Percentiles rank a stretch among this genome's conserved stretches.
These are phyloP conservation scores for Drosophila pseudoobscura DNA, from an alignment of 1,140 invertebrate genomes.

Conservation along the genomic window DNA sequence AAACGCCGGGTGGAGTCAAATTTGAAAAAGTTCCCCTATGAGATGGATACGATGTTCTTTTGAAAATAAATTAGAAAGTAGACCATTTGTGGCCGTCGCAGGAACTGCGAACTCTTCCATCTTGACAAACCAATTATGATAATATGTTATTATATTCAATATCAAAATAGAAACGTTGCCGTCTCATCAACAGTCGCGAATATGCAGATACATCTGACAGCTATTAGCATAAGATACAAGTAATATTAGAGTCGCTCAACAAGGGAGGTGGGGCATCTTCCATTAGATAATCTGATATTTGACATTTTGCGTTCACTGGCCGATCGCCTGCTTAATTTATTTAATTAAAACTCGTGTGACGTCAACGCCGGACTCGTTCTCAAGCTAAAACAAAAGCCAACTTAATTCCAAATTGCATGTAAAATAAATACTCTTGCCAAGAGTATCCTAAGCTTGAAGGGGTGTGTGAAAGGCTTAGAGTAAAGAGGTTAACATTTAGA, in stretches of 20 bases:
- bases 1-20: not conserved
- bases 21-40: too few species aligned
- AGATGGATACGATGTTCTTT: not conserved
- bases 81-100: not conserved
- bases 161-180: constrained; percentile 16
- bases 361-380: constrained; percentile 49
- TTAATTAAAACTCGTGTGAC: constrained; percentile 56
- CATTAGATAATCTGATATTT: constrained; percentile 64
- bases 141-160: constrained; percentile 6
- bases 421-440: not conserved
- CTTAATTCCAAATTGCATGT: not conserved
- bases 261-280: constrained; percentile 9
- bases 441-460: too few species aligned
- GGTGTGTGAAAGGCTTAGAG: too few species aligned
- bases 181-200: not conserved
- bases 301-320: constrained; percentile 55
- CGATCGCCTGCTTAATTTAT: constrained; percentile 31
- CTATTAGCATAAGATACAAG: constrained; percentile 37
- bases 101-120: constrained; percentile 4
- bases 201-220: constrained; percentile 11
- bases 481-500: too few species aligned
- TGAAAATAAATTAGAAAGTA: constrained; percentile 43
- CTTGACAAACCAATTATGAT: constrained; percentile 26
- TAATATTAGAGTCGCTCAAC: constrained; percentile 19
- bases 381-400: constrained; percentile 29